A percentile compares a stretch with the other conserved stretches of the same genome.
These are phyloP conservation scores for Rhagologus leucostigma DNA, from an alignment of 2,113 vertebrate genomes.

Conservation along the genomic window DNA sequence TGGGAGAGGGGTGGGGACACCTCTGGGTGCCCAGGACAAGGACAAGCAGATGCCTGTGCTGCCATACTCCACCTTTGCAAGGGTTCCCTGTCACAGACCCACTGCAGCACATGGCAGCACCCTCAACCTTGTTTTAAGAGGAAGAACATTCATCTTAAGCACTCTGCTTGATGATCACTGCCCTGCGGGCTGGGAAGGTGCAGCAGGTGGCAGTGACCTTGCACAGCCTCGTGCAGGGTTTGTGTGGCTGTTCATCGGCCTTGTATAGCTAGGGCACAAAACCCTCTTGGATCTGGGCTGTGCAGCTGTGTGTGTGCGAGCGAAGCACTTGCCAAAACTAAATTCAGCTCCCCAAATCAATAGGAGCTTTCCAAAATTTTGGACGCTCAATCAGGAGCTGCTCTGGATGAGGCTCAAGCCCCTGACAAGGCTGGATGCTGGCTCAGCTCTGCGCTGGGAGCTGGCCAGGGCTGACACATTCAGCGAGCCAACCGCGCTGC, in stretches of 20 bases:
- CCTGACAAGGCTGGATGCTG: background rate
- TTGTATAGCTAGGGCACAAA: accelerated
- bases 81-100: background rate
- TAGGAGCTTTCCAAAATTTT: background rate
- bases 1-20: background rate
- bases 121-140: background rate
- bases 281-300: background rate
- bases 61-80: too few species aligned
- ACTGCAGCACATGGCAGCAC: background rate
- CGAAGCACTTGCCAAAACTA: background rate
- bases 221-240: accelerated
- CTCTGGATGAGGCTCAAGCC: background rate
- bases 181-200: background rate
- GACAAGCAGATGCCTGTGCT: background rate
- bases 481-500: accelerated
- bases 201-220: background rate
- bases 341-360: background rate
- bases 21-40: background rate
- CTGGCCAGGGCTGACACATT: background rate
- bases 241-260: accelerated
- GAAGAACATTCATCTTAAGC: background rate
- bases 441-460: background rate
- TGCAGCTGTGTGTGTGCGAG: background rate
- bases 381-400: background rate
- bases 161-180: accelerated